These are phyloP conservation scores for Brachynemurus nebulosus DNA, from an alignment of 2,888 invertebrate genomes.

Conservation along the genomic window DNA sequence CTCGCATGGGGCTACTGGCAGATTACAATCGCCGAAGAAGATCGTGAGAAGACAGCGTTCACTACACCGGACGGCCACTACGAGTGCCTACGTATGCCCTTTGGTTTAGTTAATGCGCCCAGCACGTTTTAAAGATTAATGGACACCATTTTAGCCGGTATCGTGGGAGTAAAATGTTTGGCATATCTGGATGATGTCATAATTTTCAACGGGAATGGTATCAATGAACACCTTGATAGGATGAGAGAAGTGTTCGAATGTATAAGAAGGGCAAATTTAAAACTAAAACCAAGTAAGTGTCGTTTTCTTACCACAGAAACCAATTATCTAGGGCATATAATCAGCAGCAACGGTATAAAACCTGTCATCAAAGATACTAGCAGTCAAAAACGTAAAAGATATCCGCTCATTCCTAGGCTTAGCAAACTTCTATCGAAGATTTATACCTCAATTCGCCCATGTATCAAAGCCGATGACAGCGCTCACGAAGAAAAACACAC, in stretches of 20 bases:
- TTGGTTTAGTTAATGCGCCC: conserved; percentile 24
- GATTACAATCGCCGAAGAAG: conserved; percentile 16
- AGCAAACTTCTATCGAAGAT: conserved; percentile 16
- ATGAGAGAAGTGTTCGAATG: conserved; percentile 6
- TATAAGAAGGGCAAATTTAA: conserved; percentile 11
- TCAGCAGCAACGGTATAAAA: conserved; percentile 13
- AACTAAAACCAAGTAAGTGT: conserved; percentile 18
- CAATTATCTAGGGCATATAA: conserved; percentile 17
- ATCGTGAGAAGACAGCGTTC: conserved; percentile 19
- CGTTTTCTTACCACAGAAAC: conserved; percentile 14
- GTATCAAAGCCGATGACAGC: conserved; percentile 13
- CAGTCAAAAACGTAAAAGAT: conserved; percentile 15
- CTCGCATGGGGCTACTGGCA: conserved; percentile 21
- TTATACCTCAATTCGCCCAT: conserved; percentile 15
- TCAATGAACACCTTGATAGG: conserved; percentile 7
- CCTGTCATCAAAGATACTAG: conserved; percentile 13
- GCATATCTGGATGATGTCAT: conserved; percentile 18
- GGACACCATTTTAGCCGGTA: conserved; percentile 20
- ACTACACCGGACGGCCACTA: conserved; percentile 18
- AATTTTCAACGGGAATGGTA: conserved; percentile 9
- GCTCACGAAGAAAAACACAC: conserved; percentile 6
- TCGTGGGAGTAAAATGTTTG: conserved; percentile 16
- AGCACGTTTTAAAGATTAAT: conserved; percentile 24
- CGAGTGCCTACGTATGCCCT: conserved; percentile 20
- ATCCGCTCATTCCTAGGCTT: conserved; percentile 17